Base-by-base conservation (phyloP, 2,113 vertebrate species). In the Aix galericulata region DNA sequence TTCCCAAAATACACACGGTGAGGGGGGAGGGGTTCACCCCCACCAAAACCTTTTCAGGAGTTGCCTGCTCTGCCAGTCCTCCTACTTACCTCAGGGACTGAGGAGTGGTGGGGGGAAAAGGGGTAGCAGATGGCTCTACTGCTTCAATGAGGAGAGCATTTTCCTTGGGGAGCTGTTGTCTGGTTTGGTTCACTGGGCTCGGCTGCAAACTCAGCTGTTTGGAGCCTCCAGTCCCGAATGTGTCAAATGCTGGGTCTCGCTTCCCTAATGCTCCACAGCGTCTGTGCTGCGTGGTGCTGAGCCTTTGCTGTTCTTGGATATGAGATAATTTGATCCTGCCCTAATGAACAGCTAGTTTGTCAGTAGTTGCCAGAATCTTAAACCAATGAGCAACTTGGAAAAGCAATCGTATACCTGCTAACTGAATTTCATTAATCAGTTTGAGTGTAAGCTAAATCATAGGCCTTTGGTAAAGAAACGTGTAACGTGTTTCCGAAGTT, bases 21-120 rank as follows among this genome's bases (percentile, higher is more conserved):
- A 13, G 18, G 4, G 46, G 18, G 18, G 4, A 18, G 18, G 20
- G 17, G 21, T 86, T 77, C 60, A 74, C 2, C 3, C 20, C 13
- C 12, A 8, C n/a, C 21, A 60, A 58, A 44, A 15, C 32, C 25
- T 58, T 32, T 76, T 46, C 76, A 91, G 64, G 40, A 71, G 50
- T 72, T 5, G 81, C n/a, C 42, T 44, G 40, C 59, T 42, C 0
- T 38, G 20, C 48, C 6, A 26, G 53, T 40, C 29, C 8, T 88
- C 20, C 46, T 2, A 7, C 25, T 76, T 9, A 1, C 64, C 34
- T 46, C 3, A 0, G 34, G 52, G 55, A 34, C 21, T 55, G 73
- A 3, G 1, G 56, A 27, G 17, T 7, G 0, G 0, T 20, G 15
- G 0, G 15, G 14, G 9, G 75, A 18, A 22, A 22, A 84, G 22